These are phyloP conservation scores for Dolichallabes microphthalmus DNA, from an alignment of 2,113 vertebrate species.

Conservation along the genomic window DNA sequence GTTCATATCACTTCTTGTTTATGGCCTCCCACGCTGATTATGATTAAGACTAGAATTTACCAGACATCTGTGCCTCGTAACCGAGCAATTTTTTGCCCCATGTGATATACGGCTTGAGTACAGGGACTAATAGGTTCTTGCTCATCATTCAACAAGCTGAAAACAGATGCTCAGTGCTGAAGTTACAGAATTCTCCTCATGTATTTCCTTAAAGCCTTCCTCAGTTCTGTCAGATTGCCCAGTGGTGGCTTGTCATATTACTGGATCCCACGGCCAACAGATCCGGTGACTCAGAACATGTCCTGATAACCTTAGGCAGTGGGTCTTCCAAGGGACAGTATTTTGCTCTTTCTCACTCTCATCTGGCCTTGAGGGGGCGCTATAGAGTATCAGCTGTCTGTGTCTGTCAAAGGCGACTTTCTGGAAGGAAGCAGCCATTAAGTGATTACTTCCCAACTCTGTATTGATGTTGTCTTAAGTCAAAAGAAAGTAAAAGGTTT, in stretches of 20 bases:
- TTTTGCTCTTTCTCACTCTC: neutral
- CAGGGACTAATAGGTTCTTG: neutral
- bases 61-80: neutral
- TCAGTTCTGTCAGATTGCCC: neutral
- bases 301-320: neutral
- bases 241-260: neutral
- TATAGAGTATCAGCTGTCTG: constrained; percentile 13
- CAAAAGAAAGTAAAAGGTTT: neutral
- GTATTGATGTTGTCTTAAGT: neutral
- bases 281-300: neutral
- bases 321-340: neutral
- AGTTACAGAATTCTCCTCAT: constrained; percentile 15
- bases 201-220: neutral
- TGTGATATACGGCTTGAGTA: neutral
- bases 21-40: neutral
- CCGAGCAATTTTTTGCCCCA: constrained; percentile 10
- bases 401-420: constrained; percentile 5
- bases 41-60: constrained; percentile 12
- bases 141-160: constrained; percentile 19
- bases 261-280: neutral
- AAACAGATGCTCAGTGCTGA: constrained; percentile 3
- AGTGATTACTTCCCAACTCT: constrained; percentile 4
- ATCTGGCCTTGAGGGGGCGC: constrained; percentile 4
- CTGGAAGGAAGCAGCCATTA: neutral
- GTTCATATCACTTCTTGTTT: neutral